Evolutionary conservation across 2,888 invertebrate species (phyloP).

Genomic region (Standfussiana lucernea): DNA sequence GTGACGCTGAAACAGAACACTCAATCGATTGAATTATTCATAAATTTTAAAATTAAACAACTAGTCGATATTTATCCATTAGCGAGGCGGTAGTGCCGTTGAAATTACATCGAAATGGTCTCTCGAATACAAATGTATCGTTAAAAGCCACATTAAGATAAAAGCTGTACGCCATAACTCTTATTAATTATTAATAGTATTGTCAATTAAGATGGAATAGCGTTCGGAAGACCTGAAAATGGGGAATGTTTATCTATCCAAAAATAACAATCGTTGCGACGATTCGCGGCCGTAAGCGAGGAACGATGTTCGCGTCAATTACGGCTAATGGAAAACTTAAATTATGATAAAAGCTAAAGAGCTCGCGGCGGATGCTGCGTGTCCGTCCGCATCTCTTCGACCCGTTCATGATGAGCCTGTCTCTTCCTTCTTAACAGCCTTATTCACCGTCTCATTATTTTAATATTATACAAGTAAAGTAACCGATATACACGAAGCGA

Average conservation of each 20-base stretch:
- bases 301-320: slow-evolving; percentile 91
- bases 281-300: slow-evolving; percentile 88
- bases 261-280: slow-evolving; percentile 87
- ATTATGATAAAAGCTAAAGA: slow-evolving; percentile 90
- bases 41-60: slow-evolving; percentile 83
- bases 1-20: slow-evolving; percentile 67
- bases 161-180: slow-evolving; percentile 88
- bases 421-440: slow-evolving; percentile 54
- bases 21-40: slow-evolving; percentile 80
- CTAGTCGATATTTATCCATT: slow-evolving; percentile 87
- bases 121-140: slow-evolving; percentile 86
- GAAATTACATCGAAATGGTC: slow-evolving; percentile 86
- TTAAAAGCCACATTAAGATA: slow-evolving; percentile 89
- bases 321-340: slow-evolving; percentile 90
- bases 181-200: slow-evolving; percentile 89
- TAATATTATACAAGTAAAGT: slow-evolving; percentile 36
- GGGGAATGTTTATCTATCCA: slow-evolving; percentile 88
- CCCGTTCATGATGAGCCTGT: slow-evolving; percentile 69
- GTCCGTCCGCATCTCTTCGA: slow-evolving; percentile 73
- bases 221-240: slow-evolving; percentile 85
- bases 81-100: slow-evolving; percentile 81
- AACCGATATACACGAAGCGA: slow-evolving; percentile 6
- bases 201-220: slow-evolving; percentile 87
- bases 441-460: slow-evolving; percentile 34
- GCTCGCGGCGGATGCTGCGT: slow-evolving; percentile 83